Percentiles rank a stretch among this genome's conserved stretches.
phyloP scores from a whole-genome alignment of 92 coral and sea anemone species.

The Zoanthus sociatus region DNA sequence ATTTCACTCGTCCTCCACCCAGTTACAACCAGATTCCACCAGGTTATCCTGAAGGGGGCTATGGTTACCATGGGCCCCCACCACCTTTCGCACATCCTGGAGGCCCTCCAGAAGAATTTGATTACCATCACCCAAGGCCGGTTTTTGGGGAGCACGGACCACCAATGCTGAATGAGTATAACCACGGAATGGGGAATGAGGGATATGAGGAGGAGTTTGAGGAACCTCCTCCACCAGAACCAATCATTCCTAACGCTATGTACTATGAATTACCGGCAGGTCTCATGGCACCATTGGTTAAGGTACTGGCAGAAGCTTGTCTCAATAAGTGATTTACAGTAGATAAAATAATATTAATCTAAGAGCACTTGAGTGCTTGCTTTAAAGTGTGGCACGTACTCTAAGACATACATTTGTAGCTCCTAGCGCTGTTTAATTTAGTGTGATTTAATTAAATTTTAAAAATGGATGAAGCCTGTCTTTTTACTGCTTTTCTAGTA shows the following conservation, averaged over 20 bases:
- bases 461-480: too few relatives aligned
- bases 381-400: too few relatives aligned
- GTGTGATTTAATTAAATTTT: too few relatives aligned
- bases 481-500: too few relatives aligned
- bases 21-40: slow-evolving; percentile 83
- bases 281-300: slow-evolving; percentile 94
- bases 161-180: slow-evolving; percentile 72
- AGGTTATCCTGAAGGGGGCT: slow-evolving; percentile 68
- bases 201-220: slow-evolving; percentile 76
- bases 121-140: slow-evolving; percentile 83
- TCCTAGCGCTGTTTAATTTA: too few relatives aligned
- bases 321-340: too few relatives aligned
- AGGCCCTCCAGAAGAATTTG: slow-evolving; percentile 89
- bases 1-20: slow-evolving; percentile 89
- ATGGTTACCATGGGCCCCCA: slow-evolving; percentile 77
- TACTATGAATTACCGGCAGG: slow-evolving; percentile 99
- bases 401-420: too few relatives aligned
- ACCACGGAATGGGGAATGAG: slow-evolving; percentile 72
- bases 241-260: slow-evolving; percentile 92
- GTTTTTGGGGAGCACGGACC: slow-evolving; percentile 73
- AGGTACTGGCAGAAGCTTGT: slow-evolving; percentile 9
- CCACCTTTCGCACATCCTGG: slow-evolving; percentile 67
- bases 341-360: too few relatives aligned
- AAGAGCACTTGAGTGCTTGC: too few relatives aligned
- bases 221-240: slow-evolving; percentile 81